phyloP scores from a whole-genome alignment of 1,140 invertebrate species.

The Arion vulgaris region DNA sequence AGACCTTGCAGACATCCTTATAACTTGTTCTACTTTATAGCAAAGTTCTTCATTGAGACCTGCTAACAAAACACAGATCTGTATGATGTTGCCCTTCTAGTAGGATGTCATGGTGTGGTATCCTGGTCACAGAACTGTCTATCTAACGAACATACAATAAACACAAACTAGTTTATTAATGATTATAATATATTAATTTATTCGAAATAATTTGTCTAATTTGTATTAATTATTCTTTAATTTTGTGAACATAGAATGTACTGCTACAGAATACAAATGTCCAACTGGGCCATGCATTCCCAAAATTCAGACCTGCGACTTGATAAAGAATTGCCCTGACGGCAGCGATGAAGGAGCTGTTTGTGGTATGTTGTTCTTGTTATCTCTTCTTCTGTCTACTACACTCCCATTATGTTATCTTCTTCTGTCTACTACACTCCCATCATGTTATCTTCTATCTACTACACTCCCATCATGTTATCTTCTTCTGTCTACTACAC shows the following conservation, averaged over 20 bases:
- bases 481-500: neutral
- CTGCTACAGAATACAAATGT: constrained; percentile 56
- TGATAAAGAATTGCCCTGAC: constrained; percentile 71
- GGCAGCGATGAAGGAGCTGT: constrained; percentile 77
- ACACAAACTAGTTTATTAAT: too few species aligned
- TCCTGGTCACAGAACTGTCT: too few species aligned
- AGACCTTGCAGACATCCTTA: too few species aligned
- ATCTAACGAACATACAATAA: too few species aligned
- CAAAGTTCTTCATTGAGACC: too few species aligned
- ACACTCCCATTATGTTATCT: neutral
- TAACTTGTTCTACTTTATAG: too few species aligned
- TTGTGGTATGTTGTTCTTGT: constrained; percentile 57
- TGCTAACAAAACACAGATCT: too few species aligned
- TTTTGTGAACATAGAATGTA: constrained; percentile 47
- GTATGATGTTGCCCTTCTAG: too few species aligned
- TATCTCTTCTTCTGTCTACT: neutral
- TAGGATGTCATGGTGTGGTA: too few species aligned
- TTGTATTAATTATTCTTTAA: too few species aligned
- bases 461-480: neutral
- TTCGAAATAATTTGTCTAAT: too few species aligned
- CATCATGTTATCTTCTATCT: neutral
- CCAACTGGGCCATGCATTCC: constrained; percentile 82
- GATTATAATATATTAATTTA: too few species aligned
- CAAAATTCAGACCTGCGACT: constrained; percentile 81
- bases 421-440: neutral